Conservation (phyloP, 2,888 invertebrate genomes). For the Rugalucina vietnamica region DNA sequence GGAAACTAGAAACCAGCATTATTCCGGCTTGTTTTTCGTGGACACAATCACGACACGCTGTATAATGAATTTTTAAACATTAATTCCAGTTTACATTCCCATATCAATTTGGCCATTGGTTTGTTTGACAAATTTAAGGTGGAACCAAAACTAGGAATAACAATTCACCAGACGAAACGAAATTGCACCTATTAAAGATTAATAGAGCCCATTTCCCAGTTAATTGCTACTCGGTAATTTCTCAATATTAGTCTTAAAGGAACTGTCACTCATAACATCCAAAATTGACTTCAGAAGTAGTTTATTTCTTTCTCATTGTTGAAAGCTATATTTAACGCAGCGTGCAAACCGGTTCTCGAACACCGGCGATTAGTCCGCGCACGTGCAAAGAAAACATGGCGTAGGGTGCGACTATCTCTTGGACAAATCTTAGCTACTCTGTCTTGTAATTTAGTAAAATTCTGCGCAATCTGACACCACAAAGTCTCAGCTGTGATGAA, state of each 20-base stretch:
- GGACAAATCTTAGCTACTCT: not conserved
- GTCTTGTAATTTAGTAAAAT: conserved; percentile 4
- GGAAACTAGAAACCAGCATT: conserved; percentile 8
- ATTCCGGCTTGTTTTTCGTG: not conserved
- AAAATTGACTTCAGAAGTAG: conserved; percentile 6
- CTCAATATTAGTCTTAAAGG: conserved; percentile 12
- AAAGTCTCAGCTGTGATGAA: not conserved
- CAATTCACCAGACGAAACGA: conserved; percentile 8
- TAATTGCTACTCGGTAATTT: conserved; percentile 21
- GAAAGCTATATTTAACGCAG: conserved; percentile 18
- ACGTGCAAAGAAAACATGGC: conserved; percentile 27
- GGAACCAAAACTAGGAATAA: conserved; percentile 16
- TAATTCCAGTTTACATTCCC: conserved; percentile 17
- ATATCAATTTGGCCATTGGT: not conserved
- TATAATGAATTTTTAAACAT: conserved; percentile 21
- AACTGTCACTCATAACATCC: conserved; percentile 11
- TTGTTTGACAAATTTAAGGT: conserved; percentile 21
- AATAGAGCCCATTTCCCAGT: conserved; percentile 20
- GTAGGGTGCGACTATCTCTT: conserved; percentile 1
- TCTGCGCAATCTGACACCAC: conserved; percentile 6
- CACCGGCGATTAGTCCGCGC: conserved; percentile 15
- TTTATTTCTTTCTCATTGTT: not conserved
- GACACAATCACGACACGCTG: not conserved
- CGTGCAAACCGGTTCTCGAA: conserved; percentile 15
- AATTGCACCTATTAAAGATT: conserved; percentile 22